Evolutionary conservation across 1,140 invertebrate genomes (phyloP).

Genomic region (Drosophila eugracilis): DNA sequence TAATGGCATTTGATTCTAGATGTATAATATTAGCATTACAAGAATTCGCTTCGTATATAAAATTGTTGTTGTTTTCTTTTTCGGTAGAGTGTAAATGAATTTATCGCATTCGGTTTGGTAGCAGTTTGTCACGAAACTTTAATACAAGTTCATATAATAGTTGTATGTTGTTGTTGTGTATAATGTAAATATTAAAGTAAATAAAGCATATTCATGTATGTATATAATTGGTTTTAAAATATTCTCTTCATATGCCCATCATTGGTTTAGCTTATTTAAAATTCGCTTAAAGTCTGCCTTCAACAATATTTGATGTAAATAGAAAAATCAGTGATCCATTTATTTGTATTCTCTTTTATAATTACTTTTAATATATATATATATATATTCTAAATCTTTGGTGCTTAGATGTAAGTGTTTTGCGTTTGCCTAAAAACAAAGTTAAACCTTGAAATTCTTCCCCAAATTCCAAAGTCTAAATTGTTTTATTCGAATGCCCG

Average conservation of each 20-base stretch:
- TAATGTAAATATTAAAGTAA: conserved; percentile 80
- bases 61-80: conserved; percentile 49
- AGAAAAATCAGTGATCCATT: conserved; percentile 74
- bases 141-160: conserved; percentile 58
- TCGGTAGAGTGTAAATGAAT: conserved; percentile 75
- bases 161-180: conserved; percentile 64
- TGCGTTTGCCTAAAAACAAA: conserved; percentile 58
- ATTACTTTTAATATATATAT: conserved; percentile 48
- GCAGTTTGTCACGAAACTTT: conserved; percentile 57
- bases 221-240: conserved; percentile 71
- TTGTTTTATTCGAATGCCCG: conserved; percentile 51
- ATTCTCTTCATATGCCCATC: conserved; percentile 45
- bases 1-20: conserved; percentile 52
- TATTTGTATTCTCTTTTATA: conserved; percentile 47
- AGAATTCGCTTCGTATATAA: conserved; percentile 61
- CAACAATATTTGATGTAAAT: conserved; percentile 76
- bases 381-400: conserved; percentile 42
- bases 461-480: conserved; percentile 82
- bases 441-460: conserved; percentile 83
- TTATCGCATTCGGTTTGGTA: conserved; percentile 63
- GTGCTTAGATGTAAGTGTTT: conserved; percentile 57
- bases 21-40: conserved; percentile 57
- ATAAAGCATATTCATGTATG: conserved; percentile 79
- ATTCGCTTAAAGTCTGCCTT: conserved; percentile 78
- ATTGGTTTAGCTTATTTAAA: conserved; percentile 69